phyloP scores from a whole-genome alignment of 2,888 invertebrate genomes.

The Epinotia nisella region DNA sequence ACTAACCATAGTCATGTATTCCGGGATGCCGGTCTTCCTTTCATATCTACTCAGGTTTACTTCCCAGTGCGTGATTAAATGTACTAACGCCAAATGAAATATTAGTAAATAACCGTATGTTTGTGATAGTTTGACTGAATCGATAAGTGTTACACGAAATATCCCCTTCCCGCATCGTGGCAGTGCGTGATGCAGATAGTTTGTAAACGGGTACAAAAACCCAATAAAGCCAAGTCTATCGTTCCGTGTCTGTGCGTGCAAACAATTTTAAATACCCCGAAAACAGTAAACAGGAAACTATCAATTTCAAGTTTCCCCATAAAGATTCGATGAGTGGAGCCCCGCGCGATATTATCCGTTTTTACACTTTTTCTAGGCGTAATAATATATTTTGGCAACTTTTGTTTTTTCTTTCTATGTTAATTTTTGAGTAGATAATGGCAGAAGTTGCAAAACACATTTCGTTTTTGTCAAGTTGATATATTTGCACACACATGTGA shows the following conservation, averaged over 20 bases:
- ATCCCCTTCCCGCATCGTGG: slow-evolving; percentile 68
- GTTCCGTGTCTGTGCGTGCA: slow-evolving; percentile 73
- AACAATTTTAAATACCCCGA: slow-evolving; percentile 74
- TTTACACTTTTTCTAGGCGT: slow-evolving; percentile 62
- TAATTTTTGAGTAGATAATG: slow-evolving; percentile 58
- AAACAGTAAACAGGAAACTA: slow-evolving; percentile 78
- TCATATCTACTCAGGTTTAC: slow-evolving; percentile 16
- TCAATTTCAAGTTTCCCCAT: slow-evolving; percentile 79
- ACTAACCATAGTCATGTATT: slow-evolving; percentile 20
- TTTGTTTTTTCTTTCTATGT: slow-evolving; percentile 64
- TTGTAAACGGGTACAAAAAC: slow-evolving; percentile 63
- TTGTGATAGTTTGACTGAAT: slow-evolving; percentile 71
- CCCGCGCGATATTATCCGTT: slow-evolving; percentile 64
- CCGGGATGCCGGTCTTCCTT: slow-evolving; percentile 3
- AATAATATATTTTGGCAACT: slow-evolving; percentile 63
- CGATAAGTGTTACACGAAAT: slow-evolving; percentile 69
- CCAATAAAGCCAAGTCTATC: slow-evolving; percentile 67
- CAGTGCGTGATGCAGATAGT: slow-evolving; percentile 74
- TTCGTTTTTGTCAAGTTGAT: slow-evolving; percentile 54
- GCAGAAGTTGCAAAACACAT: slow-evolving; percentile 26
- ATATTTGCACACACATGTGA: slow-evolving; percentile 68
- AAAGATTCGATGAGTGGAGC: slow-evolving; percentile 74
- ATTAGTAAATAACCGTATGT: slow-evolving; percentile 76
- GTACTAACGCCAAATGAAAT: slow-evolving; percentile 75
- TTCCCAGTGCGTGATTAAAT: slow-evolving; percentile 68